A percentile compares a stretch with the other conserved stretches of the same genome.
phyloP scores from a whole-genome alignment of 2,113 vertebrate species.

The Poecilia latipinna region DNA sequence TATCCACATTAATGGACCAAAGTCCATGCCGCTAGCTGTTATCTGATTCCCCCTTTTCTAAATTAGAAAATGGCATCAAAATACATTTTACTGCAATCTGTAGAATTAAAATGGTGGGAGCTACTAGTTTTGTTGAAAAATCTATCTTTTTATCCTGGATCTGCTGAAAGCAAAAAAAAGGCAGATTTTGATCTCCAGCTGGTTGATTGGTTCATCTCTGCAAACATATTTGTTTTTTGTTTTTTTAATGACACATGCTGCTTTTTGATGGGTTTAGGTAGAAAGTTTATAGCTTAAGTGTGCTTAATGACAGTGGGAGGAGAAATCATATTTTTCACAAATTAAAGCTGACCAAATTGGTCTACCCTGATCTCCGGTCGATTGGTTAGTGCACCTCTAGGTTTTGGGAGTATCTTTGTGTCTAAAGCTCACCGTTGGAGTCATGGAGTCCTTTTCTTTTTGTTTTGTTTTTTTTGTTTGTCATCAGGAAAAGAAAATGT shows the following conservation, averaged over 20 bases:
- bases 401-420: neutral
- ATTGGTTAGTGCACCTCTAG: too few relatives aligned
- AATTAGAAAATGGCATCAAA: neutral
- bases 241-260: neutral
- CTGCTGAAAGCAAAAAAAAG: neutral
- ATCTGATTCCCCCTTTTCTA: neutral
- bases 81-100: neutral
- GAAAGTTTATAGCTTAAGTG: neutral
- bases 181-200: neutral
- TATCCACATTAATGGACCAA: neutral
- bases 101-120: neutral
- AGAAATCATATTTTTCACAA: too few relatives aligned
- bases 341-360: too few relatives aligned
- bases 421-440: slow-evolving; percentile 31
- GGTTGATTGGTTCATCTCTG: neutral
- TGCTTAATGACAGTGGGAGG: neutral
- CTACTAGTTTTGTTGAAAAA: neutral
- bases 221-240: neutral
- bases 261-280: neutral
- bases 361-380: too few relatives aligned
- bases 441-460: slow-evolving; percentile 2
- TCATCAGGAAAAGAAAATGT: neutral
- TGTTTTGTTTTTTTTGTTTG: neutral
- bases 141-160: neutral
- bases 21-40: neutral